A percentile compares a stretch with the other conserved stretches of the same genome.
phyloP scores from a whole-genome alignment of 2,113 vertebrate species.

The Megaceryle maxima region DNA sequence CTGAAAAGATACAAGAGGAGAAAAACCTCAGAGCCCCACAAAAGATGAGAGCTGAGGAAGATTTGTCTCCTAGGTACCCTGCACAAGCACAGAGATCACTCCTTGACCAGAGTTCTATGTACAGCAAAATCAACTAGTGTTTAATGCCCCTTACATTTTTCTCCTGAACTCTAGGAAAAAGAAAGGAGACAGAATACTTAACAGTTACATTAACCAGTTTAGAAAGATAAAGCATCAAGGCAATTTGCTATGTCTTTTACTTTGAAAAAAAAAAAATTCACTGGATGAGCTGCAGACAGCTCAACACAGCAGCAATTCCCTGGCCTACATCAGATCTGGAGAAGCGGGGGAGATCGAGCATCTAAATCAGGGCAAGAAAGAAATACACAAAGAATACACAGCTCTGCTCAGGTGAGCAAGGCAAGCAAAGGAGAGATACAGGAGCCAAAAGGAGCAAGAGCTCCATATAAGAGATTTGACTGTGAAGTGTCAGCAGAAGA shows the following conservation, averaged over 20 bases:
- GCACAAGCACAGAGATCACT: background rate
- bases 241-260: background rate
- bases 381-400: background rate
- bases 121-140: background rate
- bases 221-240: background rate
- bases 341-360: background rate
- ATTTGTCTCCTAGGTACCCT: background rate
- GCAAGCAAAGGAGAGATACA: conserved; percentile 1
- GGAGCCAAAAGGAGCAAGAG: conserved; percentile 42
- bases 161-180: background rate
- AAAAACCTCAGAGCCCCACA: background rate
- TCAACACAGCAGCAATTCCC: background rate
- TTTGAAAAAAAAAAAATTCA: too few species aligned
- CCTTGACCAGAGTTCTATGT: background rate
- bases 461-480: conserved; percentile 38
- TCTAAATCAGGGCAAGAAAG: background rate
- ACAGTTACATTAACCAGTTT: background rate
- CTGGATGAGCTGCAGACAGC: background rate
- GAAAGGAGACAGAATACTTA: background rate
- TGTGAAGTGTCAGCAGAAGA: conserved; percentile 29
- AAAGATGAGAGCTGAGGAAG: background rate
- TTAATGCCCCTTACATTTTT: background rate
- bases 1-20: background rate
- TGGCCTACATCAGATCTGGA: background rate
- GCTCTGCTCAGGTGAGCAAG: background rate